These are phyloP conservation scores for Pseudochromis fuscus DNA, from an alignment of 2,797 vertebrate species.

Conservation along the genomic window DNA sequence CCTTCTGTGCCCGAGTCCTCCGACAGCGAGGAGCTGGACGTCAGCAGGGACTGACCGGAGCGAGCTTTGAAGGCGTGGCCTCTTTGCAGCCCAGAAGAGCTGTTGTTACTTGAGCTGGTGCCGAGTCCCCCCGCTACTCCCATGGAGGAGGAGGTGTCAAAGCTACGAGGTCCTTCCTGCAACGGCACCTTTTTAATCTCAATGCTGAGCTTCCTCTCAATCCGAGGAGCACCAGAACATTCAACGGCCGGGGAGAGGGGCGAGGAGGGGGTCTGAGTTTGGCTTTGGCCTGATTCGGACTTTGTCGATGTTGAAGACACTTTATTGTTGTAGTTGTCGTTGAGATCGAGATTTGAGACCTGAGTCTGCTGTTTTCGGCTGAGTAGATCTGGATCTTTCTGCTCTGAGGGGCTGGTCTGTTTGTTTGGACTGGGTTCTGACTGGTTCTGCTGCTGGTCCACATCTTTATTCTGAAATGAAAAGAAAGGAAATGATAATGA, in stretches of 20 bases:
- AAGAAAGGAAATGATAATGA: not conserved
- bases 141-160: slow-evolving; percentile 84
- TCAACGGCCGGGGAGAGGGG: slow-evolving; percentile 82
- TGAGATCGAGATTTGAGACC: slow-evolving; percentile 87
- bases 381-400: slow-evolving; percentile 60
- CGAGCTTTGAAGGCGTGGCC: slow-evolving; percentile 92
- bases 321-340: slow-evolving; percentile 92
- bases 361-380: slow-evolving; percentile 76
- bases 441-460: slow-evolving; percentile 62
- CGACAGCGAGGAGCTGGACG: slow-evolving; percentile 84
- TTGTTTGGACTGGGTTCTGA: slow-evolving; percentile 59
- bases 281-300: slow-evolving; percentile 68
- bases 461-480: slow-evolving; percentile 69
- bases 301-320: slow-evolving; percentile 68
- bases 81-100: slow-evolving; percentile 84
- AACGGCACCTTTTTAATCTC: slow-evolving; percentile 97
- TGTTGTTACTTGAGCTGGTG: slow-evolving; percentile 50
- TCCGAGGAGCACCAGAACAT: slow-evolving; percentile 82
- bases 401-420: slow-evolving; percentile 65
- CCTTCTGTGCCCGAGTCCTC: slow-evolving; percentile 86
- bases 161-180: slow-evolving; percentile 95
- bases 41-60: slow-evolving; percentile 75
- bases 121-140: slow-evolving; percentile 37
- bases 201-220: slow-evolving; percentile 94
- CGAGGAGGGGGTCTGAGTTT: slow-evolving; percentile 73